Conservation (phyloP, 1,140 invertebrate species). For the Drosophila ananassae region DNA sequence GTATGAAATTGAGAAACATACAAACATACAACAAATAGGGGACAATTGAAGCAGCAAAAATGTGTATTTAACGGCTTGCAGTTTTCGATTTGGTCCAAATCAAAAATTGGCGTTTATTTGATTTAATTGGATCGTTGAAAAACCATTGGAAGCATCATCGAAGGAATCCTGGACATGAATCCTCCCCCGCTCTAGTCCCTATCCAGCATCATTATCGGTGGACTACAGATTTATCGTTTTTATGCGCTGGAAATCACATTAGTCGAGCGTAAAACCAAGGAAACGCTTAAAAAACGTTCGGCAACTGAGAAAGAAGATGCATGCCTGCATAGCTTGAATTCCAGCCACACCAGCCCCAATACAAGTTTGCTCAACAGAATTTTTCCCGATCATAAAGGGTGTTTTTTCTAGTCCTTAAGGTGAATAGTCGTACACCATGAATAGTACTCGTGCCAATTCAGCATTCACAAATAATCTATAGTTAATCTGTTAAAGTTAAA, state of each 20-base stretch:
- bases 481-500: not conserved
- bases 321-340: constrained; percentile 23
- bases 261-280: constrained; percentile 69
- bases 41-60: constrained; percentile 28
- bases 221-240: constrained; percentile 73
- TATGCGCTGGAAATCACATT: constrained; percentile 78
- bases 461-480: not conserved
- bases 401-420: not conserved
- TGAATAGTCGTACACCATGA: too few species aligned
- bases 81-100: constrained; percentile 34
- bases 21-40: not conserved
- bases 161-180: constrained; percentile 59
- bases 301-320: constrained; percentile 48
- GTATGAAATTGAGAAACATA: constrained; percentile 14
- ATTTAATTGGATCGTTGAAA: constrained; percentile 72
- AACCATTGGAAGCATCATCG: constrained; percentile 41
- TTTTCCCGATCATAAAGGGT: constrained; percentile 32
- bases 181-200: not conserved
- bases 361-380: constrained; percentile 8
- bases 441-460: not conserved
- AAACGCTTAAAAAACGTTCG: constrained; percentile 61
- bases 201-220: constrained; percentile 34
- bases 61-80: constrained; percentile 67
- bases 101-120: constrained; percentile 48
- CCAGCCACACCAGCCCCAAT: constrained; percentile 13